A percentile compares a stretch with the other conserved stretches of the same genome.
These are phyloP conservation scores for Drosophila anomalata DNA, from an alignment of 2,888 invertebrate species.

Conservation along the genomic window DNA sequence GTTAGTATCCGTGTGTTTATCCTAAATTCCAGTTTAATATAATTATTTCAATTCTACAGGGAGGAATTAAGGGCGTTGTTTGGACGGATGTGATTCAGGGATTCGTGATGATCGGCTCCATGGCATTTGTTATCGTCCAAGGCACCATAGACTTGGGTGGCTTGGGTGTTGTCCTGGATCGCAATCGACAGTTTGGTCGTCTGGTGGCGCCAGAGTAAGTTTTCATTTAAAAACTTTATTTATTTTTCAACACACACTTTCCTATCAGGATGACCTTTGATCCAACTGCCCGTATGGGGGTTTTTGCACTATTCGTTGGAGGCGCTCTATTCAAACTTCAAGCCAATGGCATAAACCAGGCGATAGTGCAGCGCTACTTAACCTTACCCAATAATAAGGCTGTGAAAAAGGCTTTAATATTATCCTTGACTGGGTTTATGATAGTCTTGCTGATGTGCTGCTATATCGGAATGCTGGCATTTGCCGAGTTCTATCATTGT, in stretches of 20 bases:
- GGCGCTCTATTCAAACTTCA: conserved; percentile 90
- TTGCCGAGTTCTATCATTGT: conserved; percentile 89
- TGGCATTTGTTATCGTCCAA: conserved; percentile 89
- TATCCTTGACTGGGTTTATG: conserved; percentile 87
- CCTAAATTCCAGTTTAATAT: not conserved
- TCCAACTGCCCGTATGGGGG: conserved; percentile 90
- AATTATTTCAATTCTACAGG: conserved; percentile 84
- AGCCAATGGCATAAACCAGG: conserved; percentile 90
- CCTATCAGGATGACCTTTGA: conserved; percentile 88
- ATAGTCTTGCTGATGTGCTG: conserved; percentile 87
- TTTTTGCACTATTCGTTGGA: conserved; percentile 90
- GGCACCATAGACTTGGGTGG: conserved; percentile 90
- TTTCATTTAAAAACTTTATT: conserved; percentile 80
- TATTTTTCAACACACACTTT: not conserved
- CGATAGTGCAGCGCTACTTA: conserved; percentile 92
- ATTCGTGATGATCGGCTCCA: conserved; percentile 89
- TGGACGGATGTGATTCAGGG: conserved; percentile 93
- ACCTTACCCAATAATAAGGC: conserved; percentile 88
- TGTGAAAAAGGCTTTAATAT: conserved; percentile 88
- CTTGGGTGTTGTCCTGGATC: conserved; percentile 86
- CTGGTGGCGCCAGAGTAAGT: conserved; percentile 88
- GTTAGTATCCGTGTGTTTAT: conserved; percentile 85
- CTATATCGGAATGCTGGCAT: conserved; percentile 90
- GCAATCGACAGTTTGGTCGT: conserved; percentile 88
- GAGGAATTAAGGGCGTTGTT: conserved; percentile 91